Percentiles rank a stretch among this genome's conserved stretches.
These are phyloP conservation scores for Daboia siamensis DNA, from an alignment of 2,113 vertebrate species.

Conservation along the genomic window DNA sequence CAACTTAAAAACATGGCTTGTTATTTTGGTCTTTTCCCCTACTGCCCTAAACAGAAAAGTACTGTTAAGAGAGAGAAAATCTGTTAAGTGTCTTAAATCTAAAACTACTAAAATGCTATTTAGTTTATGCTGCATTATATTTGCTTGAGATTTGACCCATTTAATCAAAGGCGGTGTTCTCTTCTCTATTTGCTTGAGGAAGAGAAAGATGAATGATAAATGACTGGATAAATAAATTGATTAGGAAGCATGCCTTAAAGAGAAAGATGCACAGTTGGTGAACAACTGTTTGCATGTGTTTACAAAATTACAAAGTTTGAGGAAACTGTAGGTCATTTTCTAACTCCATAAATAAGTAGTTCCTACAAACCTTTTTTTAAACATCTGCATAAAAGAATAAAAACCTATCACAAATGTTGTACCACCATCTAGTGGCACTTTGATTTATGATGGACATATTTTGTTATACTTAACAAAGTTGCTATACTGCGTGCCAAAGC, in stretches of 20 bases:
- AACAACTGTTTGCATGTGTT: neutral
- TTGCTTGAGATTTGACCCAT: neutral
- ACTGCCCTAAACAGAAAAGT: neutral
- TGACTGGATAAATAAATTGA: neutral
- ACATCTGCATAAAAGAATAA: neutral
- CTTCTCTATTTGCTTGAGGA: neutral
- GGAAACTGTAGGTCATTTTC: neutral
- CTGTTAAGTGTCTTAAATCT: neutral
- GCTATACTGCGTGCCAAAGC: neutral
- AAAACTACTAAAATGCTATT: neutral
- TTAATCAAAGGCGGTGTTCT: neutral
- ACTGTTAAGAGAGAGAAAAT: neutral
- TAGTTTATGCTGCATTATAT: neutral
- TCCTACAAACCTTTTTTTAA: neutral
- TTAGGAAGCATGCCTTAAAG: neutral
- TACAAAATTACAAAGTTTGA: neutral
- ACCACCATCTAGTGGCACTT: neutral
- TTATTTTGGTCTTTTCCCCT: neutral
- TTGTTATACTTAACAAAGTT: neutral
- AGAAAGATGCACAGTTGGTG: neutral
- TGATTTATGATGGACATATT: neutral
- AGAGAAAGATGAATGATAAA: neutral
- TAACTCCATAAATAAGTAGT: neutral
- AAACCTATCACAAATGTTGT: neutral
- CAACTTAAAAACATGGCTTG: neutral